Conservation (phyloP, 2,113 vertebrate species). For the Lagopus muta region DNA sequence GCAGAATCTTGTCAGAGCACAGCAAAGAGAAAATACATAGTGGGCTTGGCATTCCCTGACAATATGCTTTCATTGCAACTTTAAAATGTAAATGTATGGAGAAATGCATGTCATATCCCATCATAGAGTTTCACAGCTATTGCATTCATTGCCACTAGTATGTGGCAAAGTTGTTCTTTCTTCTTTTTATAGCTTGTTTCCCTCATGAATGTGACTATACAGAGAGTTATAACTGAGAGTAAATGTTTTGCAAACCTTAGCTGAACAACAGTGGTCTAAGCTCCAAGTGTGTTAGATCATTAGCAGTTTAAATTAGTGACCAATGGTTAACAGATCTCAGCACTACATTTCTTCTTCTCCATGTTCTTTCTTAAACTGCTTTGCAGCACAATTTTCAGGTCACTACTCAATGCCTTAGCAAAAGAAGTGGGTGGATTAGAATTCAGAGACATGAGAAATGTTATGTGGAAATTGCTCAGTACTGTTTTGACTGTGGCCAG, state of each 20-base stretch:
- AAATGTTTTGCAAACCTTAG: not conserved
- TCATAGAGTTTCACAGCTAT: slow-evolving; percentile 34
- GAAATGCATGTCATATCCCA: slow-evolving; percentile 40
- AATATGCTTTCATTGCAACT: slow-evolving; percentile 62
- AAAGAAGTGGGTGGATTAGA: slow-evolving; percentile 35
- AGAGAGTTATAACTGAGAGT: not conserved
- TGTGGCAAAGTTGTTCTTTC: not conserved
- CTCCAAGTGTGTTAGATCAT: slow-evolving; percentile 23
- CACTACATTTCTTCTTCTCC: not conserved
- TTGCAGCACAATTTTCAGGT: slow-evolving; percentile 28
- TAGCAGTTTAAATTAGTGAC: slow-evolving; percentile 37
- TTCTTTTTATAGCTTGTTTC: slow-evolving; percentile 52
- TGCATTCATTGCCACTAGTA: slow-evolving; percentile 19
- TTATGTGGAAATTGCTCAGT: slow-evolving; percentile 28
- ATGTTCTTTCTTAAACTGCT: not conserved
- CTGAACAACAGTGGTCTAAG: slow-evolving; percentile 8
- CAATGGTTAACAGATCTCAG: slow-evolving; percentile 10
- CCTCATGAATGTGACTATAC: slow-evolving; percentile 9
- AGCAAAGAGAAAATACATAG: slow-evolving; percentile 26
- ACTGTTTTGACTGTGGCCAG: slow-evolving; percentile 41
- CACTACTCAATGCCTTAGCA: slow-evolving; percentile 16
- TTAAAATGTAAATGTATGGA: slow-evolving; percentile 67
- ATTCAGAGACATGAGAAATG: slow-evolving; percentile 34
- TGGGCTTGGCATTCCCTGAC: slow-evolving; percentile 51
- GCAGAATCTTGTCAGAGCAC: slow-evolving; percentile 45